A percentile compares a stretch with the other conserved stretches of the same genome.
phyloP scores from a whole-genome alignment of 2,113 vertebrate species.

The Sapayoa aenigma region DNA sequence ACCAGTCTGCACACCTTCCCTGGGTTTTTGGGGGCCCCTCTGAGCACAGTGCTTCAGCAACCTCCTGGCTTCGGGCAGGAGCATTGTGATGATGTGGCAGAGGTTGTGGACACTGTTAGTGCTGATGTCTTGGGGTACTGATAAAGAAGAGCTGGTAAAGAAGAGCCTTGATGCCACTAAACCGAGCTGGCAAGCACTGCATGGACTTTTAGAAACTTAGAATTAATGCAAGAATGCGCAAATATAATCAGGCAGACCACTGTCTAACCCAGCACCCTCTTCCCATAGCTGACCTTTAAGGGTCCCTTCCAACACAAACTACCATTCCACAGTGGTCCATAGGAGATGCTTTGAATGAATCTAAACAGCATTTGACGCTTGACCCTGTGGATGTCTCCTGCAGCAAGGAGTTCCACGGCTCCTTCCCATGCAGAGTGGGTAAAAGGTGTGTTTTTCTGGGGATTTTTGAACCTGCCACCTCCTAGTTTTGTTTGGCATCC shows the following conservation, averaged over 20 bases:
- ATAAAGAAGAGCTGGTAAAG: not conserved
- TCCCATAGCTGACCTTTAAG: not conserved
- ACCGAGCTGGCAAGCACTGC: not conserved
- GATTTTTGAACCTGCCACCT: not conserved
- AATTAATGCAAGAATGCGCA: not conserved
- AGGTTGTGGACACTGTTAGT: not conserved
- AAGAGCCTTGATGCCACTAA: not conserved
- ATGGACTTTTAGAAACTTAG: not conserved
- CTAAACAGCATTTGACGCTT: not conserved
- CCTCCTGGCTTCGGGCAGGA: not conserved
- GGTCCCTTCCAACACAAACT: not conserved
- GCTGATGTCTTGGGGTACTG: not conserved
- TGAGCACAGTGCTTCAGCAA: rapidly evolving
- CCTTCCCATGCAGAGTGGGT: rapidly evolving
- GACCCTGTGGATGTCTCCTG: not conserved
- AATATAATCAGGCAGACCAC: not conserved
- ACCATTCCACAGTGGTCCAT: not conserved
- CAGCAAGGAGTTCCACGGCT: not conserved
- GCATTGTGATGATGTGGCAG: not conserved
- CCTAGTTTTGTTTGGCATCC: not conserved
- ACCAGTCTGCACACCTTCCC: not conserved
- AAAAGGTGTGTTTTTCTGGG: not conserved
- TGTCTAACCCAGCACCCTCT: not conserved
- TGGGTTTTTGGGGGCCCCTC: not conserved
- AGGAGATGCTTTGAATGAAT: not conserved